phyloP scores from a whole-genome alignment of 1,140 invertebrate genomes.

The Heliconius himera region DNA sequence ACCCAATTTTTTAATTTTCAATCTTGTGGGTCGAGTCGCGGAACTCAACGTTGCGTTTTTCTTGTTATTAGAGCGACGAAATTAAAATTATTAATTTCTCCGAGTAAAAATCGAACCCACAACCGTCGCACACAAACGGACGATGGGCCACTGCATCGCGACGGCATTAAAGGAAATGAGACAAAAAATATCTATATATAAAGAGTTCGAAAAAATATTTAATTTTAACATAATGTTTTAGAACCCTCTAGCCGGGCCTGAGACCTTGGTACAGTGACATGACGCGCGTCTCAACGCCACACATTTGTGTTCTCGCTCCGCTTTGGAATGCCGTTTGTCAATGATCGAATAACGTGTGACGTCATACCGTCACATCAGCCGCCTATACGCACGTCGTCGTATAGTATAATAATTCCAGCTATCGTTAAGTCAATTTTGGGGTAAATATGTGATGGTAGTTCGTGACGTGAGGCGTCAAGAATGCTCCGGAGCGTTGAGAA shows the following conservation, averaged over 20 bases:
- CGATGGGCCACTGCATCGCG: no score
- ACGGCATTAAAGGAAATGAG: not conserved
- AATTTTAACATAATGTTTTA: slow-evolving; percentile 31
- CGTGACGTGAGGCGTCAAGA: slow-evolving; percentile 55
- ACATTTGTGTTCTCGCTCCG: slow-evolving; percentile 62
- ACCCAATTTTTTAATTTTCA: no score
- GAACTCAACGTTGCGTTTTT: no score
- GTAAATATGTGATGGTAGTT: slow-evolving; percentile 57
- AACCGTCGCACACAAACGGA: no score
- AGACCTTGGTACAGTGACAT: slow-evolving; percentile 70
- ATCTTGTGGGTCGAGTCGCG: no score
- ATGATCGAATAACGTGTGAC: slow-evolving; percentile 75
- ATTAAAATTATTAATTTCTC: no score
- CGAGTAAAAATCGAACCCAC: no score
- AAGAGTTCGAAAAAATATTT: not conserved
- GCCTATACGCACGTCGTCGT: slow-evolving; percentile 49
- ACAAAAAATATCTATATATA: not conserved
- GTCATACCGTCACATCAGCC: slow-evolving; percentile 64
- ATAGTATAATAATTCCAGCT: slow-evolving; percentile 44
- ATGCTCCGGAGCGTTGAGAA: slow-evolving; percentile 49
- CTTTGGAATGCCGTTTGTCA: slow-evolving; percentile 78
- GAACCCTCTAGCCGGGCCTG: slow-evolving; percentile 52
- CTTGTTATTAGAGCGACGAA: no score
- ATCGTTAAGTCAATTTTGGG: slow-evolving; percentile 50
- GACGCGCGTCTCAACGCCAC: slow-evolving; percentile 63